phyloP scores from a whole-genome alignment of 2,888 invertebrate genomes.

The Eristalis pertinax region DNA sequence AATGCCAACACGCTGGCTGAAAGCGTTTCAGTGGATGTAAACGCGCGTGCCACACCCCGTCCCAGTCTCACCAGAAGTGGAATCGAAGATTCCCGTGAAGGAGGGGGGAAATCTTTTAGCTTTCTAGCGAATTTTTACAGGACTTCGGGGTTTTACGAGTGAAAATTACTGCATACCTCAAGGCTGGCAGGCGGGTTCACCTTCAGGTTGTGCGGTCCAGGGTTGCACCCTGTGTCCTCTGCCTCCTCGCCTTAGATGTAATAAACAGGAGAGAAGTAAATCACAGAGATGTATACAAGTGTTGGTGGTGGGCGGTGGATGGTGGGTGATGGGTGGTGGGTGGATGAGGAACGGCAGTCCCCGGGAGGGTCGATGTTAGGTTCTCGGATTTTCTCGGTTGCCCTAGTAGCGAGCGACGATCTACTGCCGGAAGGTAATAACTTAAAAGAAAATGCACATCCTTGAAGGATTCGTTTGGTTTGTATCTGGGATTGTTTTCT shows the following conservation, averaged over 20 bases:
- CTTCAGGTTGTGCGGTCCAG: neutral
- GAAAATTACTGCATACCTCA: constrained; percentile 65
- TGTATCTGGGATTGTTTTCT: constrained; percentile 5
- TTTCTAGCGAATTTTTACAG: constrained; percentile 57
- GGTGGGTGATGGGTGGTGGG: neutral
- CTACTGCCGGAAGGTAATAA: constrained; percentile 60
- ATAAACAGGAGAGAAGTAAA: constrained; percentile 63
- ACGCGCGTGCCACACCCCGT: constrained; percentile 35
- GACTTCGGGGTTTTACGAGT: constrained; percentile 63
- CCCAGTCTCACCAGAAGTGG: neutral
- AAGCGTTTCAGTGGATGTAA: constrained; percentile 8
- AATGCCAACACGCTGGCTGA: constrained; percentile 40
- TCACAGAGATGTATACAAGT: constrained; percentile 34
- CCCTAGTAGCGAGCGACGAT: neutral
- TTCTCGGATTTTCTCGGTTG: constrained; percentile 3
- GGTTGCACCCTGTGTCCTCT: neutral
- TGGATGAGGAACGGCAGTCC: neutral
- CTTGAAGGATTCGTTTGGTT: constrained; percentile 61
- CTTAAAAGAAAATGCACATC: constrained; percentile 61
- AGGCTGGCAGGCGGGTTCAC: constrained; percentile 29
- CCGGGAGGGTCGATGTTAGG: constrained; percentile 1
- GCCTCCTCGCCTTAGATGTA: constrained; percentile 33
- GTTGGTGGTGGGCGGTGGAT: neutral
- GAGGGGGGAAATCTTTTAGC: constrained; percentile 29
- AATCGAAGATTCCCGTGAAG: neutral